Conservation (phyloP, 2,113 vertebrate species). For the Gopherus evgoodei region DNA sequence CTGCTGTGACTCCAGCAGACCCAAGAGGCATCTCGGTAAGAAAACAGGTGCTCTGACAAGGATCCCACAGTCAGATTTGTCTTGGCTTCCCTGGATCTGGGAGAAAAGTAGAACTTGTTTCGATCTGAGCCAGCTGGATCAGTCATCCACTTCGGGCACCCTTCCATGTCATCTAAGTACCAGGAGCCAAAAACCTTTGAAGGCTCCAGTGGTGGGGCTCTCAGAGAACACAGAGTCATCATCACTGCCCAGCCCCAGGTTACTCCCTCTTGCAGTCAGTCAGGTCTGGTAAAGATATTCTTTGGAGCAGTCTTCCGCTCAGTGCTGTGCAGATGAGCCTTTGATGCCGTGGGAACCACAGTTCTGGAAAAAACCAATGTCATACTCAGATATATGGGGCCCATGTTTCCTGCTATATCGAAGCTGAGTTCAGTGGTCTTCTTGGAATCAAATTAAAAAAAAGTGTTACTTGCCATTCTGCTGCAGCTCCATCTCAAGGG, state of each 20-base stretch:
- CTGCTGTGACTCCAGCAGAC: neutral
- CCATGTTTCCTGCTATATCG: neutral
- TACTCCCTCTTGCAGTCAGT: neutral
- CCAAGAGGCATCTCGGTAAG: neutral
- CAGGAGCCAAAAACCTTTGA: neutral
- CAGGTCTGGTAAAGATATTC: neutral
- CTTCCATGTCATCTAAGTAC: neutral
- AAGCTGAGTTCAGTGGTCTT: neutral
- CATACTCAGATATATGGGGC: neutral
- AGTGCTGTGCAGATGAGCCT: neutral
- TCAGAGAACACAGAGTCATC: neutral
- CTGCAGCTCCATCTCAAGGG: too few relatives aligned
- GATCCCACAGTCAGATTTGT: neutral
- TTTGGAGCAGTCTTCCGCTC: neutral
- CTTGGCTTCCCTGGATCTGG: neutral
- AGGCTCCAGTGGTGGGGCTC: neutral
- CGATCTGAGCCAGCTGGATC: neutral
- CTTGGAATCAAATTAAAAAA: neutral
- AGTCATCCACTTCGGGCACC: neutral
- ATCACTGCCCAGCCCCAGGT: neutral
- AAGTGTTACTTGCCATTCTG: too few relatives aligned
- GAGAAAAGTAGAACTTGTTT: neutral
- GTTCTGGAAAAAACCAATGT: fast-evolving
- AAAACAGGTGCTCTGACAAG: neutral
- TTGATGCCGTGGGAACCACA: neutral